phyloP scores from a whole-genome alignment of 2,888 invertebrate species.

The Meta bourneti region DNA sequence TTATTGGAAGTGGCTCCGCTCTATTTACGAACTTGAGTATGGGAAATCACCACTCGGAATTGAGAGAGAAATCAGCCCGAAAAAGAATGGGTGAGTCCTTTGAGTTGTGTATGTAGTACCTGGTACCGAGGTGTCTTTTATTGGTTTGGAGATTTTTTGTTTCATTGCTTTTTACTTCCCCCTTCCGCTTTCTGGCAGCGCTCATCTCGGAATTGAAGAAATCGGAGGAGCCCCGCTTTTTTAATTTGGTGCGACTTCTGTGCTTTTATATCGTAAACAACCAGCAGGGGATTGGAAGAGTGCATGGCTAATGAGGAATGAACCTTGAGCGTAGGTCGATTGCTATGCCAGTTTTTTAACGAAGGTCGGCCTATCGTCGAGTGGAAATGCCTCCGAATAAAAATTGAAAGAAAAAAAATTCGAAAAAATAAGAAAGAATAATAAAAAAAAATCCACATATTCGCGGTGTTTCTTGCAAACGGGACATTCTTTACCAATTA shows the following conservation, averaged over 20 bases:
- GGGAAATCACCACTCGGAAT: constrained; percentile 72
- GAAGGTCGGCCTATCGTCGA: constrained; percentile 67
- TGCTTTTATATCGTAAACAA: constrained; percentile 66
- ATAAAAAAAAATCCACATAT: constrained; percentile 32
- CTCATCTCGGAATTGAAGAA: constrained; percentile 6
- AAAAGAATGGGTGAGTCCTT: constrained; percentile 71
- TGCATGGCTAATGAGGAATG: constrained; percentile 66
- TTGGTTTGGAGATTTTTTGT: not conserved
- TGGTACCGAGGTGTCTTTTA: constrained; percentile 21
- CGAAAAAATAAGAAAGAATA: constrained; percentile 28
- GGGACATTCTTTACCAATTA: constrained; percentile 53
- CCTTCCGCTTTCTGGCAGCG: constrained; percentile 18
- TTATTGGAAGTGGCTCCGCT: constrained; percentile 12
- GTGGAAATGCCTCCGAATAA: constrained; percentile 43
- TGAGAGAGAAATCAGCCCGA: constrained; percentile 68
- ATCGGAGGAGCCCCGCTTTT: constrained; percentile 20
- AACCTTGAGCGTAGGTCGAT: constrained; percentile 75
- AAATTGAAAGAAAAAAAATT: not conserved
- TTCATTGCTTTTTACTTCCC: constrained; percentile 1
- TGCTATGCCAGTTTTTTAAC: constrained; percentile 62
- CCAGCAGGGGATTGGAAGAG: constrained; percentile 49
- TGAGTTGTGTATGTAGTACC: not conserved
- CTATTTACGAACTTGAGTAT: constrained; percentile 45
- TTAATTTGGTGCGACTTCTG: constrained; percentile 46
- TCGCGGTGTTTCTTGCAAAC: constrained; percentile 23